A percentile compares a stretch with the other conserved stretches of the same genome.
phyloP scores from a whole-genome alignment of 1,140 invertebrate genomes.

The Adoxophyes honmai region DNA sequence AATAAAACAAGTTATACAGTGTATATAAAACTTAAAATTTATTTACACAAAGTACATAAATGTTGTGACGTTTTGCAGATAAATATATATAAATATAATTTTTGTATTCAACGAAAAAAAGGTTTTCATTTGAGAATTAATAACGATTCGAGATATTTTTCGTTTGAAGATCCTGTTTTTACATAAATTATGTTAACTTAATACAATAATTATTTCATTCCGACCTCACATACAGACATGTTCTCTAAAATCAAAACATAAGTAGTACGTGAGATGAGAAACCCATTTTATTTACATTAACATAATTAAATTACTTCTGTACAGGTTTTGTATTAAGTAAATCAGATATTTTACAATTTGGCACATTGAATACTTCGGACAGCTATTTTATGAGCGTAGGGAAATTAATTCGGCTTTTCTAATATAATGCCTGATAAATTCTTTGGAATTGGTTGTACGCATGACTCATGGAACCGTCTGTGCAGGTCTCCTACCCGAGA shows the following conservation, averaged over 20 bases:
- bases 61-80: conserved; percentile 62
- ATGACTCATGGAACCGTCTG: background rate
- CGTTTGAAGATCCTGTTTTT: conserved; percentile 23
- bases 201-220: conserved; percentile 5
- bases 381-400: background rate
- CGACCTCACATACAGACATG: conserved; percentile 3
- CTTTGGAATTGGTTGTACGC: conserved; percentile 39
- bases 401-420: conserved; percentile 13
- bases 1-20: conserved; percentile 62
- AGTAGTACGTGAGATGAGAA: conserved; percentile 8
- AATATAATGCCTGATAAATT: conserved; percentile 31
- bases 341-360: conserved; percentile 47
- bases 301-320: conserved; percentile 19
- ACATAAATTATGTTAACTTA: conserved; percentile 19
- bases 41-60: conserved; percentile 71
- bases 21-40: conserved; percentile 74
- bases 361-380: conserved; percentile 28
- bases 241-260: background rate
- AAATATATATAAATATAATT: conserved; percentile 37
- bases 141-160: conserved; percentile 31
- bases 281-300: conserved; percentile 15
- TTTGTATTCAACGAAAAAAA: conserved; percentile 9
- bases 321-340: conserved; percentile 24
- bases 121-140: conserved; percentile 10
- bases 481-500: no score